Evolutionary conservation across 2,888 invertebrate species (phyloP).

Genomic region (Lysandra bellargus): DNA sequence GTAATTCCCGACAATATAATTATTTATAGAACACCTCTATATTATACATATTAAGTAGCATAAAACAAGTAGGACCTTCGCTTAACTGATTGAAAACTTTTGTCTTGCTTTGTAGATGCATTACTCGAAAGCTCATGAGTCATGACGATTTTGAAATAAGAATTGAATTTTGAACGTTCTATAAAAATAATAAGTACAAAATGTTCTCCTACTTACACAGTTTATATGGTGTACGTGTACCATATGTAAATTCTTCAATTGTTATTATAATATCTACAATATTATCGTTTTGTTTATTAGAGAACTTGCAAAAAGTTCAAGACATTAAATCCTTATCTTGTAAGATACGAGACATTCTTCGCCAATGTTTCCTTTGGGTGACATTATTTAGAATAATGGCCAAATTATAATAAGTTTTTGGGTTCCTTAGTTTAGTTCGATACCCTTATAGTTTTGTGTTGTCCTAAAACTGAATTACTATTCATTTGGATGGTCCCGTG

Average conservation of each 20-base stretch:
- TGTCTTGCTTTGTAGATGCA: no score
- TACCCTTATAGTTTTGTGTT: no score
- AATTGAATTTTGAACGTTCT: no score
- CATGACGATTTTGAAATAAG: no score
- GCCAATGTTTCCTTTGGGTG: slow-evolving; percentile 40
- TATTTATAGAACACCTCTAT: background rate
- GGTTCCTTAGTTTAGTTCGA: background rate
- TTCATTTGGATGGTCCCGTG: no score
- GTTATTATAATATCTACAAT: background rate
- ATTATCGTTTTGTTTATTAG: background rate
- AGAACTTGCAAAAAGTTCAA: slow-evolving; percentile 6
- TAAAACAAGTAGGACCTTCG: no score
- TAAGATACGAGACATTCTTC: slow-evolving; percentile 42
- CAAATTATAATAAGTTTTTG: slow-evolving; percentile 26
- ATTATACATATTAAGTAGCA: no score
- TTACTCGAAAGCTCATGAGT: no score
- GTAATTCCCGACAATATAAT: background rate
- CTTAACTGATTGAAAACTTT: no score
- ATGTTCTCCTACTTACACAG: no score
- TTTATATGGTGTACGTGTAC: background rate
- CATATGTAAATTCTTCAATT: background rate
- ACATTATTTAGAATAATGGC: slow-evolving; percentile 29
- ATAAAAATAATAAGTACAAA: no score
- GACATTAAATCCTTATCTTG: slow-evolving; percentile 40
- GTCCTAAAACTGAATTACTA: background rate